Percentiles rank a stretch among this genome's conserved stretches.
These are phyloP conservation scores for Esox masquinongy DNA, from an alignment of 2,797 vertebrate genomes.

Conservation along the genomic window DNA sequence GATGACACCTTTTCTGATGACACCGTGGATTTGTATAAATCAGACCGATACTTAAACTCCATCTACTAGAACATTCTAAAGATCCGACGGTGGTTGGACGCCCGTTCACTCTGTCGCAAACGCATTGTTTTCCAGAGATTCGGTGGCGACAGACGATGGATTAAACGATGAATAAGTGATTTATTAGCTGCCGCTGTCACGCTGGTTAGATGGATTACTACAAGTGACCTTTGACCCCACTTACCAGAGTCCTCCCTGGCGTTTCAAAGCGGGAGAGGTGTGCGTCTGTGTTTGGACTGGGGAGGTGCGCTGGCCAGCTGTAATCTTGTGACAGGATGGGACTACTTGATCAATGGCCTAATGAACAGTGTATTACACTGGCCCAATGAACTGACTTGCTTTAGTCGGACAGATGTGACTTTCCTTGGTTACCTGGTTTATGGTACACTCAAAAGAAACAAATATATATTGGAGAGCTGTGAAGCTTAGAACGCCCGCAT, in stretches of 20 bases:
- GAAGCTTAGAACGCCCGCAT: not conserved
- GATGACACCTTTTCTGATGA: not conserved
- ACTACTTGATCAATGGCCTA: constrained; percentile 83
- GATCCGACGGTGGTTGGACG: constrained; percentile 16
- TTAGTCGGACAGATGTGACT: constrained; percentile 9
- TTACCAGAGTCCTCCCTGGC: constrained; percentile 71
- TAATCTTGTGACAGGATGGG: constrained; percentile 81
- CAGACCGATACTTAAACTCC: not conserved
- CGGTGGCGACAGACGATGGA: constrained; percentile 77
- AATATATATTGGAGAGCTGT: not conserved
- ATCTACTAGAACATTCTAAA: constrained; percentile 19
- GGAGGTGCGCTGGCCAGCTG: constrained; percentile 72
- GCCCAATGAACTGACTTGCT: constrained; percentile 69
- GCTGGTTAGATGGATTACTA: constrained; percentile 86
- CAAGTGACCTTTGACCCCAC: constrained; percentile 82
- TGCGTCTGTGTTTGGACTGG: constrained; percentile 24
- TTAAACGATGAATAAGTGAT: constrained; percentile 87
- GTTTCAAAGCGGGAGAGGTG: constrained; percentile 59
- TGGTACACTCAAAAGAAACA: not conserved
- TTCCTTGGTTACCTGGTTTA: not conserved
- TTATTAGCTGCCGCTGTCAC: constrained; percentile 85
- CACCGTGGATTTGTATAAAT: not conserved
- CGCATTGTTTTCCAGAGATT: constrained; percentile 75
- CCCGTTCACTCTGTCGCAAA: constrained; percentile 46
- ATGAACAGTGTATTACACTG: constrained; percentile 81